Conservation (phyloP, 92 coral and sea anemone species). For the Siderastrea siderea region DNA sequence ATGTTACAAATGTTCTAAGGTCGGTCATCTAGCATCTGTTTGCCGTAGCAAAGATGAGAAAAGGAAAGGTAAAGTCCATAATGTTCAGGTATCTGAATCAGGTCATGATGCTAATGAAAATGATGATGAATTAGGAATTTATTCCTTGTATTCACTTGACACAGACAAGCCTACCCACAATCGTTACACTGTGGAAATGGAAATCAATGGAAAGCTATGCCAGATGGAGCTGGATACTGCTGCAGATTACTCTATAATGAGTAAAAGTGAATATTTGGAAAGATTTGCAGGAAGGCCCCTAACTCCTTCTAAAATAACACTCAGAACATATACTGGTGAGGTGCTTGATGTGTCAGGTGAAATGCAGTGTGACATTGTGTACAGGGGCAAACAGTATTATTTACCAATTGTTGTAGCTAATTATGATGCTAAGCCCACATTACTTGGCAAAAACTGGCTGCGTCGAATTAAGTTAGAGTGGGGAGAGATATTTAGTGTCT, state of each 20-base stretch:
- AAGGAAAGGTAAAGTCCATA: neutral
- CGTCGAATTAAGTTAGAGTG: too few species aligned
- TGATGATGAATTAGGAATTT: conserved; percentile 4
- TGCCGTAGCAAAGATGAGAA: conserved; percentile 5
- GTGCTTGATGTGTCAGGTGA: conserved; percentile 28
- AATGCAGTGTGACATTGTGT: neutral
- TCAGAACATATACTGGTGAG: conserved; percentile 43
- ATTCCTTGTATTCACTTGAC: neutral
- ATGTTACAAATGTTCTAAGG: conserved; percentile 14
- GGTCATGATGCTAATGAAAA: neutral
- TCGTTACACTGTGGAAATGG: neutral
- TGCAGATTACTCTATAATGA: conserved; percentile 50
- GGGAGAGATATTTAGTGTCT: too few species aligned
- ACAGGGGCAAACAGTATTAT: too few species aligned
- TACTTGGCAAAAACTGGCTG: too few species aligned
- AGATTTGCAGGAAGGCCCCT: neutral
- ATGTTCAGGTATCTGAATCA: neutral
- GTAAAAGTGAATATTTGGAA: neutral
- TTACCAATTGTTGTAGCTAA: too few species aligned
- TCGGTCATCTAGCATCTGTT: conserved; percentile 32
- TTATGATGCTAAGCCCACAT: too few species aligned
- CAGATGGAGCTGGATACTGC: conserved; percentile 48
- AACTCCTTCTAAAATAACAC: neutral
- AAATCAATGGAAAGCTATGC: conserved; percentile 15
- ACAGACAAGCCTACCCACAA: neutral